Conservation (phyloP, 2,797 vertebrate genomes). For the Tragelaphus oryx region DNA sequence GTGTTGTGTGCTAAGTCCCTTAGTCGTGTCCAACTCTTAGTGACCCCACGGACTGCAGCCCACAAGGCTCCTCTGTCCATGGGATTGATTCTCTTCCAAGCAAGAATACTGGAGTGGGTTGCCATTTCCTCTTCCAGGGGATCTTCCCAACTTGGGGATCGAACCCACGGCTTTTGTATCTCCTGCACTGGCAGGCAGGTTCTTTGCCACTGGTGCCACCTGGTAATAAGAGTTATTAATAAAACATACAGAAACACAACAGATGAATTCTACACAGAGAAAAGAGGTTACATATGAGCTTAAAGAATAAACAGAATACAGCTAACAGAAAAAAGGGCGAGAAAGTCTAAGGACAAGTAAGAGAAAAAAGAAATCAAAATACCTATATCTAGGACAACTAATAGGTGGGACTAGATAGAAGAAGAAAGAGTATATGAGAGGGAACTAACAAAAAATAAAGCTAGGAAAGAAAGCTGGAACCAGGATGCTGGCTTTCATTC, state of each 20-base stretch:
- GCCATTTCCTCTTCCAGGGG: background rate
- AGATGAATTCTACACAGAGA: background rate
- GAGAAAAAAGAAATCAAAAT: background rate
- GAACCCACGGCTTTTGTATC: background rate
- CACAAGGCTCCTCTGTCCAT: background rate
- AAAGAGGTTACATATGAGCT: background rate
- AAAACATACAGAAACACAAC: background rate
- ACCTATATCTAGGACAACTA: background rate
- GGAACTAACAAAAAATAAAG: background rate
- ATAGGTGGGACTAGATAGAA: background rate
- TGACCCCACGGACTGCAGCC: background rate
- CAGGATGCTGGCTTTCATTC: background rate
- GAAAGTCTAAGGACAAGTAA: background rate
- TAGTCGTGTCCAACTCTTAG: background rate
- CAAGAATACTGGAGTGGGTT: background rate
- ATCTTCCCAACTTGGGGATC: background rate
- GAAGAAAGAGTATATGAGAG: background rate
- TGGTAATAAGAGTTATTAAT: background rate
- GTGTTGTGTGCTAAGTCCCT: background rate
- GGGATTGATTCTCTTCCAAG: background rate
- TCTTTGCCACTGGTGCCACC: background rate
- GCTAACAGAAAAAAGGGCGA: background rate
- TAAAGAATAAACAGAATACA: background rate
- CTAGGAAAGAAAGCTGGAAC: background rate
- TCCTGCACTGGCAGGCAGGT: background rate